Evolutionary conservation across 2,888 invertebrate genomes (phyloP).

Genomic region (Gymnocheta viridis): DNA sequence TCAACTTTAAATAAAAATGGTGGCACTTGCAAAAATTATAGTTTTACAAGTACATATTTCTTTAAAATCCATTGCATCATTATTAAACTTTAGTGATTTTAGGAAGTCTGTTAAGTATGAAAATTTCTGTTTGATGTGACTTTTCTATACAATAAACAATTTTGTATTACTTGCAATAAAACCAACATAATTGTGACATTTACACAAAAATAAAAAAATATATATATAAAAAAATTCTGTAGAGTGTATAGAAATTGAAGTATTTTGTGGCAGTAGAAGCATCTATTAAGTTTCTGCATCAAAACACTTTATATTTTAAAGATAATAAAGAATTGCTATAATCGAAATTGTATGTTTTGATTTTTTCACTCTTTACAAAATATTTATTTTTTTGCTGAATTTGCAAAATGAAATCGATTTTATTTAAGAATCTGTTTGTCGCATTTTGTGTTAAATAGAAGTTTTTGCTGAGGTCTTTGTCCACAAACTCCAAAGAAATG

Average conservation of each 20-base stretch:
- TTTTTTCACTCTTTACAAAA: neutral
- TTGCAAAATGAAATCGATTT: constrained; percentile 54
- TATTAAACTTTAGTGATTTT: constrained; percentile 12
- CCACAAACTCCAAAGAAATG: neutral
- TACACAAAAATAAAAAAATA: constrained; percentile 6
- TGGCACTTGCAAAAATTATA: neutral
- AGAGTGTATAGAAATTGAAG: constrained; percentile 45
- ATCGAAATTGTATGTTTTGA: constrained; percentile 11
- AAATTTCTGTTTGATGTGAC: neutral
- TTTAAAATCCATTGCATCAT: constrained; percentile 4
- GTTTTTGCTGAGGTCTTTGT: neutral
- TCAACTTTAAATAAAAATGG: no score
- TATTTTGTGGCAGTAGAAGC: neutral
- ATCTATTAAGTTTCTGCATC: constrained; percentile 9
- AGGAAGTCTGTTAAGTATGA: neutral
- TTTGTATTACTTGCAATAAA: neutral
- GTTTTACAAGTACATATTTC: neutral
- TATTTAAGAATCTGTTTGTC: constrained; percentile 17
- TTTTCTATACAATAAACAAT: neutral
- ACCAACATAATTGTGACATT: constrained; percentile 51
- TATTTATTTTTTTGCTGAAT: constrained; percentile 57
- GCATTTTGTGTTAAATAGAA: neutral
- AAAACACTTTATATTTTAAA: constrained; percentile 26
- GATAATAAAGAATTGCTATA: constrained; percentile 26
- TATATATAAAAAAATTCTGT: neutral